Conservation (phyloP, 1,140 invertebrate species). For the Drosophila rhopaloa region DNA sequence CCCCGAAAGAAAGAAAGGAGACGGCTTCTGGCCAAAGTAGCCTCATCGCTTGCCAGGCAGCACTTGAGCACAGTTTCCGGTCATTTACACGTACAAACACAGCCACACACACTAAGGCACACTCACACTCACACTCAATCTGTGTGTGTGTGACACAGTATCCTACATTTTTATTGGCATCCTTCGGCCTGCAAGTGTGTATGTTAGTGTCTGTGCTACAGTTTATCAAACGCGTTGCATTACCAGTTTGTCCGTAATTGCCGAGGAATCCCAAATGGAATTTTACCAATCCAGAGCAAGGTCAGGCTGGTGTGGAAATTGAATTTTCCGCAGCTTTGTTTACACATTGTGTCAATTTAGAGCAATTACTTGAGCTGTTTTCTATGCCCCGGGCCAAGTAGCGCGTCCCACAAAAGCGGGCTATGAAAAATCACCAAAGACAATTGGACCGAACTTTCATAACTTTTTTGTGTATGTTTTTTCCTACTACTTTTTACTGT, state of each 20-base stretch:
- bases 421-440: slow-evolving; percentile 71
- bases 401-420: slow-evolving; percentile 60
- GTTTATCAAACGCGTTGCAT: slow-evolving; percentile 32
- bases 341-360: slow-evolving; percentile 73
- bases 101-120: slow-evolving; percentile 7
- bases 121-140: slow-evolving; percentile 21
- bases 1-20: slow-evolving; percentile 15
- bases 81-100: slow-evolving; percentile 77
- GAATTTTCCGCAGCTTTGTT: slow-evolving; percentile 35
- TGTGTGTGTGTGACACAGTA: slow-evolving; percentile 64
- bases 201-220: background rate
- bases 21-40: slow-evolving; percentile 36
- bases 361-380: slow-evolving; percentile 38
- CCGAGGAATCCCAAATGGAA: slow-evolving; percentile 20
- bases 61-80: slow-evolving; percentile 82
- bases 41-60: slow-evolving; percentile 41
- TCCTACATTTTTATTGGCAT: slow-evolving; percentile 80
- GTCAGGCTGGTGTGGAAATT: slow-evolving; percentile 28
- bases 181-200: slow-evolving; percentile 1
- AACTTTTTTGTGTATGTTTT: slow-evolving; percentile 57
- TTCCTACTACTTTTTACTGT: slow-evolving; percentile 18
- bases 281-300: slow-evolving; percentile 29
- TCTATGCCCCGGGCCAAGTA: slow-evolving; percentile 3
- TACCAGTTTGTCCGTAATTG: slow-evolving; percentile 19
- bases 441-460: slow-evolving; percentile 68